Percentiles rank a stretch among this genome's conserved stretches.
These are phyloP conservation scores for Corella eumyota DNA, from an alignment of 23 tunicate species.

Conservation along the genomic window DNA sequence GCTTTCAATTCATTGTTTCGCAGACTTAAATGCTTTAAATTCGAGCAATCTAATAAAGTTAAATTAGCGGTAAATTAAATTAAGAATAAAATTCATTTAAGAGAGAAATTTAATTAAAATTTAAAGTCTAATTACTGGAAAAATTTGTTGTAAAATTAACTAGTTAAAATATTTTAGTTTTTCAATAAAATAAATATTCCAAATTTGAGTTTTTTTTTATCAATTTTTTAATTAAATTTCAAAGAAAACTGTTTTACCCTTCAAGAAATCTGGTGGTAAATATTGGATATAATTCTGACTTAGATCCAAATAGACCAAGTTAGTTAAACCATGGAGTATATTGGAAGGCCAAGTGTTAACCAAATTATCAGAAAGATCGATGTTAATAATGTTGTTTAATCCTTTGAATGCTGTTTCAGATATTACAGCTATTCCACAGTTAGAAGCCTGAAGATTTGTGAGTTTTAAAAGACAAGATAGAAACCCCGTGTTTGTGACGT, in stretches of 20 bases:
- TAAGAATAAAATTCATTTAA: no score
- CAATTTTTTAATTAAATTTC: background rate
- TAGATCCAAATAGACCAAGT: constrained; percentile 47
- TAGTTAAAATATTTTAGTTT: no score
- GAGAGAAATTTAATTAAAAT: no score
- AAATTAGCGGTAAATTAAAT: no score
- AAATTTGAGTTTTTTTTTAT: background rate
- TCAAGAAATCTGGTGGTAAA: constrained; percentile 19
- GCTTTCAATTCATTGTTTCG: constrained; percentile 31
- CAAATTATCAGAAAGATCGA: constrained; percentile 49
- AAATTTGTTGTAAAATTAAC: no score
- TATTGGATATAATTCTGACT: constrained; percentile 20
- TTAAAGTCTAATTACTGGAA: no score
- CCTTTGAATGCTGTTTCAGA: constrained; percentile 17
- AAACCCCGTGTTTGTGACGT: constrained; percentile 10
- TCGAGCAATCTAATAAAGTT: constrained; percentile 10
- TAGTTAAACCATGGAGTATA: constrained; percentile 5
- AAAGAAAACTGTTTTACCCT: background rate
- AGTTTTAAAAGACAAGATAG: constrained; percentile 33
- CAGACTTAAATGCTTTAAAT: constrained; percentile 31
- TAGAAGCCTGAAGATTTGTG: constrained; percentile 49
- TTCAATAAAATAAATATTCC: no score
- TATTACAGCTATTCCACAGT: constrained; percentile 19
- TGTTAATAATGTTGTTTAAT: constrained; percentile 26
- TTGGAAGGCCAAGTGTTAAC: constrained; percentile 23